A percentile compares a stretch with the other conserved stretches of the same genome.
phyloP scores from a whole-genome alignment of 2,797 vertebrate genomes.

The Zalophus californianus region DNA sequence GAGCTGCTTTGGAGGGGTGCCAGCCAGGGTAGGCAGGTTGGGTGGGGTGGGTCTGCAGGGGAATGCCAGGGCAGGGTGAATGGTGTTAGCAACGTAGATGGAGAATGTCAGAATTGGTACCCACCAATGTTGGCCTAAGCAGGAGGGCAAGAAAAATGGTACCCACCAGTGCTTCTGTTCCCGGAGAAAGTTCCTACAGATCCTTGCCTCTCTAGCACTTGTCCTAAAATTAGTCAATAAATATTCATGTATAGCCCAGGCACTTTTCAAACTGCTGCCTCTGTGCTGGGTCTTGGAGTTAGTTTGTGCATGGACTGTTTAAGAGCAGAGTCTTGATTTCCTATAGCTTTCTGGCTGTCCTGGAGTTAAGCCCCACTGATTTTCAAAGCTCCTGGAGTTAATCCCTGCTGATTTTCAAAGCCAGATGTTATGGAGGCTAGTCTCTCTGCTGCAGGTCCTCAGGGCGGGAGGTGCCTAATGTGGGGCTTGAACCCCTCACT shows the following conservation, averaged over 20 bases:
- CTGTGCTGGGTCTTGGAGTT: neutral
- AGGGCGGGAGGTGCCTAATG: neutral
- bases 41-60: neutral
- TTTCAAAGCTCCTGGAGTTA: neutral
- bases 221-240: neutral
- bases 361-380: neutral
- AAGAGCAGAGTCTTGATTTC: neutral
- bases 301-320: neutral
- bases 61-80: neutral
- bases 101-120: neutral
- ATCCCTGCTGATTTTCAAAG: neutral
- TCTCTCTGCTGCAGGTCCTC: neutral
- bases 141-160: neutral
- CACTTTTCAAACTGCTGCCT: neutral
- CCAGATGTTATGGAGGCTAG: neutral
- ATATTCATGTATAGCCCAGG: neutral
- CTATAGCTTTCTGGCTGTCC: neutral
- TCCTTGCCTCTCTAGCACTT: neutral
- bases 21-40: neutral
- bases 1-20: neutral
- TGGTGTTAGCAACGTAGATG: neutral
- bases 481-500: neutral
- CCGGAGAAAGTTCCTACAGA: neutral
- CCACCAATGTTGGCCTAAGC: neutral
- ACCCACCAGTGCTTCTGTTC: neutral